Evolutionary conservation across 2,113 vertebrate species (phyloP).

Genomic region (Ailurus styani): DNA sequence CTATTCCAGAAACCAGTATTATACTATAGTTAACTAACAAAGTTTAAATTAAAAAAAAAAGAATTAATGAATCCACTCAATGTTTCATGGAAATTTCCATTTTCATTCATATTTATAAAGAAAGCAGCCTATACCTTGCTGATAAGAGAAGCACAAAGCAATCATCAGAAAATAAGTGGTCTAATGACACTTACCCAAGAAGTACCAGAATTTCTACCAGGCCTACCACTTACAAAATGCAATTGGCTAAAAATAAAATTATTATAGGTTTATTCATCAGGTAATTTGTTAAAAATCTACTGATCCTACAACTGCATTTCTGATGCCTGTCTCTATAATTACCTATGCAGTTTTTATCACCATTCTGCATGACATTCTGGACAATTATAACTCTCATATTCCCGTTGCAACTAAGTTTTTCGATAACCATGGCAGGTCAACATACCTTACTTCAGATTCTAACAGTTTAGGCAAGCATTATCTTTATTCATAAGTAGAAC

Average conservation of each 20-base stretch:
- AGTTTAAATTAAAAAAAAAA: neutral
- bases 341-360: neutral
- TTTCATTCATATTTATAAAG: neutral
- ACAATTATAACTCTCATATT: neutral
- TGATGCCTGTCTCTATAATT: neutral
- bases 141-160: neutral
- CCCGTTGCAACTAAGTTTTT: neutral
- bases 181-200: neutral
- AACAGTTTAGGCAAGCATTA: neutral
- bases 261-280: neutral
- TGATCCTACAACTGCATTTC: neutral
- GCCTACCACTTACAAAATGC: neutral
- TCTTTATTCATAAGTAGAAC: neutral
- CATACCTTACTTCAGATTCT: neutral
- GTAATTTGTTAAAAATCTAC: neutral
- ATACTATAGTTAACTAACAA: too few relatives aligned
- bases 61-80: neutral
- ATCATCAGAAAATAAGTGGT: slow-evolving; percentile 1
- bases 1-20: too few relatives aligned
- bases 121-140: neutral
- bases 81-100: neutral
- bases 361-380: neutral
- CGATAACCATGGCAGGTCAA: neutral
- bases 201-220: slow-evolving; percentile 20
- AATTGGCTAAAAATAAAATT: neutral